Evolutionary conservation across 2,797 vertebrate genomes (phyloP).

Genomic region (Darevskia mixta): DNA sequence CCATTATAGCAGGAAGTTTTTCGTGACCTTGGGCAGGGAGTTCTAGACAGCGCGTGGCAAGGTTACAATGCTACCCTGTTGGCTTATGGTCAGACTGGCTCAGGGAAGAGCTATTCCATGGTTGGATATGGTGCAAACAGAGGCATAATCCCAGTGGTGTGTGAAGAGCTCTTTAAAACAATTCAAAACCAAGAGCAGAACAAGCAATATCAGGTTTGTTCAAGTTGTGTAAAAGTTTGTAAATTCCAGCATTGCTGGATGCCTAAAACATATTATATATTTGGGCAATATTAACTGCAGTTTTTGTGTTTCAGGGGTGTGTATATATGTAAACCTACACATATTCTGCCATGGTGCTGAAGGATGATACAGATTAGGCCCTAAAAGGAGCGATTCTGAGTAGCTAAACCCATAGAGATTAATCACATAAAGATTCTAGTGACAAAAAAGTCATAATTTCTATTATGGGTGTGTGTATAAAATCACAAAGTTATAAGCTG

Average conservation of each 20-base stretch:
- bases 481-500: neutral
- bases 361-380: neutral
- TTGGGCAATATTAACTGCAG: neutral
- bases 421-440: neutral
- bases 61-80: conserved; percentile 88
- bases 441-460: neutral
- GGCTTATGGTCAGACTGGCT: conserved; percentile 87
- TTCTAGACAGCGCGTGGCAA: conserved; percentile 84
- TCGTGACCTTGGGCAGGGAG: conserved; percentile 83
- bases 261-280: neutral
- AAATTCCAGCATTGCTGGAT: neutral
- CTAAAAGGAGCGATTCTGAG: too few relatives aligned
- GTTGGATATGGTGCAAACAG: conserved; percentile 86
- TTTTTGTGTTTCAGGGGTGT: neutral
- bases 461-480: neutral
- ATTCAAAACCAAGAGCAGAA: conserved; percentile 78
- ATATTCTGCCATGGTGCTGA: neutral
- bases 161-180: conserved; percentile 84
- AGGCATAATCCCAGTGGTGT: conserved; percentile 85
- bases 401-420: too few relatives aligned
- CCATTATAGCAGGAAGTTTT: conserved; percentile 81
- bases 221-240: neutral
- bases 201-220: conserved; percentile 83
- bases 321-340: neutral
- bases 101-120: conserved; percentile 91